phyloP scores from a whole-genome alignment of 2,113 vertebrate genomes.

The Eublepharis macularius region DNA sequence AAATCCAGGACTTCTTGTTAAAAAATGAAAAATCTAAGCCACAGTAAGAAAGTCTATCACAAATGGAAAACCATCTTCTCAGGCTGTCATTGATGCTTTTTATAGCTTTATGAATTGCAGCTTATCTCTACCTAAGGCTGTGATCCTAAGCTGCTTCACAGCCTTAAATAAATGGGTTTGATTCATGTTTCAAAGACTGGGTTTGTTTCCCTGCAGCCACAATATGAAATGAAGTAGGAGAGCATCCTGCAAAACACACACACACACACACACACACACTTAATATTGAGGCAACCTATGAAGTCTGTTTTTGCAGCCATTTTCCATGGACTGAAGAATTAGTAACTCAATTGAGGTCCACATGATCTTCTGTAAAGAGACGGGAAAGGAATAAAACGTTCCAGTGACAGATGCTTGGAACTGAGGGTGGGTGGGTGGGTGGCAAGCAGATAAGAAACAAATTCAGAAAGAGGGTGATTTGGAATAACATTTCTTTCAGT shows the following conservation, averaged over 20 bases:
- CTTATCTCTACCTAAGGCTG: constrained; percentile 13
- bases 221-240: constrained; percentile 21
- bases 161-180: constrained; percentile 29
- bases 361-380: not conserved
- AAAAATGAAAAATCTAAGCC: not conserved
- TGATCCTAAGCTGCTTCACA: not conserved
- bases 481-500: not conserved
- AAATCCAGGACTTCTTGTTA: not conserved
- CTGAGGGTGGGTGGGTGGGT: not conserved
- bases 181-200: not conserved
- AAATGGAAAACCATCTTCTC: not conserved
- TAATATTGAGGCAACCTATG: not conserved
- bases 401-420: not conserved
- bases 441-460: not conserved
- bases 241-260: not conserved
- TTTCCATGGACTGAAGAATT: constrained; percentile 12
- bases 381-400: not conserved
- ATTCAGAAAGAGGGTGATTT: not conserved
- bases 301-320: constrained; percentile 5
- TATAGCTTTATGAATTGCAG: constrained; percentile 4
- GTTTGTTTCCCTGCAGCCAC: not conserved
- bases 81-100: not conserved
- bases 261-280: not conserved
- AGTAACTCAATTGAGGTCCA: constrained; percentile 14
- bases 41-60: not conserved